phyloP scores from a whole-genome alignment of 2,888 invertebrate genomes.

The Torymus aiolomorphi region DNA sequence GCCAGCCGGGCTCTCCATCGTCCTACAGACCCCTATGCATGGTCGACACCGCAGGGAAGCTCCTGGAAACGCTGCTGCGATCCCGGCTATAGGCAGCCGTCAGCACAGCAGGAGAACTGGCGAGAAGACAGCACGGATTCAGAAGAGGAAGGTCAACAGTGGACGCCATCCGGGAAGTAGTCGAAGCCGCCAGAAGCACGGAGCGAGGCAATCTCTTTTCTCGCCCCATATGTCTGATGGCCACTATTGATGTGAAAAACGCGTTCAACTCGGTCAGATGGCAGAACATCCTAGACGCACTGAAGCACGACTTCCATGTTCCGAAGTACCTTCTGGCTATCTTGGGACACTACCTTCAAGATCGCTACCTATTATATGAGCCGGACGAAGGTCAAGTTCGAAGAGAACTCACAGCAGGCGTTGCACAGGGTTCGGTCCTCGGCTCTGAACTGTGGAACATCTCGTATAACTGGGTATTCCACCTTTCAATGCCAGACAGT shows the following conservation, averaged over 20 bases:
- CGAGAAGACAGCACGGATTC: slow-evolving; percentile 54
- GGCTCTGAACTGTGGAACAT: background rate
- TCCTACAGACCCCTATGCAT: slow-evolving; percentile 55
- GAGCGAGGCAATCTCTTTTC: background rate
- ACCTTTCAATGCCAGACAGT: background rate
- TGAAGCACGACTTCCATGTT: background rate
- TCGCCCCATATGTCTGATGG: background rate
- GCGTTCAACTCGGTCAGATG: background rate
- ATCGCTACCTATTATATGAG: too few species aligned
- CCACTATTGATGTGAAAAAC: too few species aligned
- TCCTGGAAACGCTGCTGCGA: slow-evolving; percentile 58
- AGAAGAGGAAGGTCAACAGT: too few species aligned
- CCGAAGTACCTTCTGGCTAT: background rate
- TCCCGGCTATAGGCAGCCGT: slow-evolving; percentile 52
- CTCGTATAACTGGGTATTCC: background rate
- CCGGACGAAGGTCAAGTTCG: too few species aligned
- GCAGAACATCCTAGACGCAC: background rate
- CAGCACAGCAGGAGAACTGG: slow-evolving; percentile 50
- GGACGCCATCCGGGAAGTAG: slow-evolving; percentile 47
- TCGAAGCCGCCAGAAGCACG: background rate
- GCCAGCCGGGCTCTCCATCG: slow-evolving; percentile 19
- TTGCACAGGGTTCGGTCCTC: background rate
- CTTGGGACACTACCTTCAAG: too few species aligned
- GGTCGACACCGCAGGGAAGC: slow-evolving; percentile 43
- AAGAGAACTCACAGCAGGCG: too few species aligned